Evolutionary conservation across 1,140 invertebrate species (phyloP).

Genomic region (Heliconius melpomene): DNA sequence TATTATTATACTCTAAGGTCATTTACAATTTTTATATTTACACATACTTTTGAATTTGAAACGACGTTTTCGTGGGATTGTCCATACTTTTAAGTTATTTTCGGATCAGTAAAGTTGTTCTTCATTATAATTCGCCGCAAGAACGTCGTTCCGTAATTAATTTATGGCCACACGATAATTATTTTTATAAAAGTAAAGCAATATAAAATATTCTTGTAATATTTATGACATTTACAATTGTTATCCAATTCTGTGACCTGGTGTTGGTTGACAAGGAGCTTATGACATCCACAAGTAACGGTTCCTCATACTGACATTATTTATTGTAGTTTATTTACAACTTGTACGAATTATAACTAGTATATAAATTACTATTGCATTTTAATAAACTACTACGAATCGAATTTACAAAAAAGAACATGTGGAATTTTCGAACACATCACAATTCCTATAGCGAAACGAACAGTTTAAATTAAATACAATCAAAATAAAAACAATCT

Average conservation of each 20-base stretch:
- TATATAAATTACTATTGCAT: slow-evolving; percentile 81
- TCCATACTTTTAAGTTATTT: slow-evolving; percentile 17
- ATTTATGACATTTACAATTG: slow-evolving; percentile 51
- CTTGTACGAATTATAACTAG: slow-evolving; percentile 66
- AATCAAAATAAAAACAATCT: slow-evolving; percentile 66
- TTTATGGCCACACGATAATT: slow-evolving; percentile 78
- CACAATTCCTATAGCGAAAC: slow-evolving; percentile 76
- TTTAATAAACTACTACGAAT: slow-evolving; percentile 72
- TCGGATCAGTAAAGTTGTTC: no score
- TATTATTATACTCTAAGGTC: slow-evolving; percentile 63
- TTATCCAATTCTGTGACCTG: slow-evolving; percentile 59
- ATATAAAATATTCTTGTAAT: slow-evolving; percentile 60
- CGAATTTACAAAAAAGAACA: slow-evolving; percentile 72
- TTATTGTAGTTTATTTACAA: slow-evolving; percentile 68
- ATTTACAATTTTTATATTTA: slow-evolving; percentile 76
- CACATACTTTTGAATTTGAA: slow-evolving; percentile 59
- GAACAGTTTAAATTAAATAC: slow-evolving; percentile 71
- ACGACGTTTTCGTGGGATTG: slow-evolving; percentile 31
- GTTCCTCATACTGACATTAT: slow-evolving; percentile 57
- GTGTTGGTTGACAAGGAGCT: slow-evolving; percentile 43
- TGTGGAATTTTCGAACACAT: slow-evolving; percentile 73
- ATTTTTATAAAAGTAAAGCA: slow-evolving; percentile 69
- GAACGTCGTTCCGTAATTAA: slow-evolving; percentile 53
- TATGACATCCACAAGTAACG: slow-evolving; percentile 56
- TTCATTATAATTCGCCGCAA: slow-evolving; percentile 34